Evolutionary conservation across 2,888 invertebrate genomes (phyloP).

Genomic region (Brassicogethes aeneus): DNA sequence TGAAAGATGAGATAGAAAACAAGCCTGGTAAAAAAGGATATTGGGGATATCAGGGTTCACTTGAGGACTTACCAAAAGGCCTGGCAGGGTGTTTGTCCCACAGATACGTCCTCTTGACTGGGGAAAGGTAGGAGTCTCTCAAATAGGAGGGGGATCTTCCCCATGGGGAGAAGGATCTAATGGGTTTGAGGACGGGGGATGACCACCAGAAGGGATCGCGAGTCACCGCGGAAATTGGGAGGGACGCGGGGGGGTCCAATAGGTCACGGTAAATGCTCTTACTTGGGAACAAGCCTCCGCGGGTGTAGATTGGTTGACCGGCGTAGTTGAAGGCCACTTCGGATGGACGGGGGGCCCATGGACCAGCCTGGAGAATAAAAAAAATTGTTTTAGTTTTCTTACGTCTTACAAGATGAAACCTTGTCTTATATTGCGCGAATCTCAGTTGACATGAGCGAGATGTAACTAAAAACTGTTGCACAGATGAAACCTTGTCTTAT

Average conservation of each 20-base stretch:
- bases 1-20: no score
- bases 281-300: constrained; percentile 49
- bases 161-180: constrained; percentile 53
- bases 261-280: constrained; percentile 52
- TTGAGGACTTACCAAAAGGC: constrained; percentile 70
- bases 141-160: constrained; percentile 69
- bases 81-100: constrained; percentile 88
- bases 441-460: neutral
- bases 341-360: constrained; percentile 58
- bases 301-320: constrained; percentile 67
- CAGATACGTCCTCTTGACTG: constrained; percentile 82
- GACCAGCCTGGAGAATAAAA: constrained; percentile 43
- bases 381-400: neutral
- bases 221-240: constrained; percentile 71
- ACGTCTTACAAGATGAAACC: neutral
- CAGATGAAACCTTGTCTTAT: no score
- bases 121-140: constrained; percentile 83
- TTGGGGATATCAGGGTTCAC: neutral
- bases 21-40: neutral
- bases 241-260: constrained; percentile 68
- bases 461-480: no score
- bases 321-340: constrained; percentile 68
- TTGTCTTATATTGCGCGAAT: no score
- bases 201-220: constrained; percentile 88
- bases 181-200: constrained; percentile 71